These are phyloP conservation scores for Halichoerus grypus DNA, from an alignment of 2,113 vertebrate genomes.

Conservation along the genomic window DNA sequence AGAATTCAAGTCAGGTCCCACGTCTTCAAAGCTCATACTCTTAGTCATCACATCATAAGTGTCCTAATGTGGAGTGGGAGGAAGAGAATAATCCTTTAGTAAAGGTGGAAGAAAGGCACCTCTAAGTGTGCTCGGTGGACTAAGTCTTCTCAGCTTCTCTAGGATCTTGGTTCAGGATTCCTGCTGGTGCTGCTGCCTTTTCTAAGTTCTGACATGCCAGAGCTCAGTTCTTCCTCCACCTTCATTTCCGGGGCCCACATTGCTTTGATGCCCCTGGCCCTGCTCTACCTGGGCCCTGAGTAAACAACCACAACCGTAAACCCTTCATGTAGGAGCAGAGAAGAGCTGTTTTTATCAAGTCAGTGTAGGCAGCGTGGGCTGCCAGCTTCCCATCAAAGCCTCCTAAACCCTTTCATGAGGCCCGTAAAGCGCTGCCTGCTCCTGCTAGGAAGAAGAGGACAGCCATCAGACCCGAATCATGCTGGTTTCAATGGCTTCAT, in stretches of 20 bases:
- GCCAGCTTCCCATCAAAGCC: conserved; percentile 72
- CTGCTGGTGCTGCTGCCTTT: neutral
- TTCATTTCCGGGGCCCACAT: neutral
- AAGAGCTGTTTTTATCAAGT: conserved; percentile 72
- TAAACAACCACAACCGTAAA: conserved; percentile 48
- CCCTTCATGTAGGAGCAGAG: conserved; percentile 54
- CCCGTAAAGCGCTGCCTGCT: conserved; percentile 64
- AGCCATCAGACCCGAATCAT: conserved; percentile 13
- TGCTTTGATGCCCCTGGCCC: neutral
- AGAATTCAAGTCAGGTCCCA: neutral
- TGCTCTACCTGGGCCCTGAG: neutral
- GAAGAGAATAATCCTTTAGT: neutral
- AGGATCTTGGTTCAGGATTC: neutral
- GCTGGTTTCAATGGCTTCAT: conserved; percentile 63
- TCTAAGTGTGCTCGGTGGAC: neutral
- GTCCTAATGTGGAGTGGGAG: too few relatives aligned
- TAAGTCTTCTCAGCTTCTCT: neutral
- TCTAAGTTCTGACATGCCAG: neutral
- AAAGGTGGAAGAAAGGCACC: neutral
- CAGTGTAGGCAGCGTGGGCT: conserved; percentile 55
- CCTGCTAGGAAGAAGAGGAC: conserved; percentile 57
- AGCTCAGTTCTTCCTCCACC: neutral
- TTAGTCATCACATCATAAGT: neutral
- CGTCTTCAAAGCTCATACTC: neutral
- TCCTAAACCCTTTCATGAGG: conserved; percentile 79